Percentiles rank a stretch among this genome's conserved stretches.
These are phyloP conservation scores for Mya arenaria DNA, from an alignment of 1,140 invertebrate genomes.

Conservation along the genomic window DNA sequence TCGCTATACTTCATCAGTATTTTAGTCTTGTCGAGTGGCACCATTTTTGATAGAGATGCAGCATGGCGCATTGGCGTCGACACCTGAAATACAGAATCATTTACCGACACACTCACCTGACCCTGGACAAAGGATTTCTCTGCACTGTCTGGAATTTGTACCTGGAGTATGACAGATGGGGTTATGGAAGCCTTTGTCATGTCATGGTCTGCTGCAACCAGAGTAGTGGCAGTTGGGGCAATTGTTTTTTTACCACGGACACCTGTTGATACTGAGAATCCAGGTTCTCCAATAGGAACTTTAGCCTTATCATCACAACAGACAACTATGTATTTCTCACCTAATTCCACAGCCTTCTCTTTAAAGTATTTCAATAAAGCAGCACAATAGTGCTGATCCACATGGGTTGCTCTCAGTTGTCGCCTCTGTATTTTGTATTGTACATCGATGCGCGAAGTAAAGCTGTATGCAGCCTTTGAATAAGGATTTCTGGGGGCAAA, in stretches of 20 bases:
- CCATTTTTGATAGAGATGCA: neutral
- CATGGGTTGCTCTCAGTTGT: conserved; percentile 8
- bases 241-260: conserved; percentile 25
- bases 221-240: neutral
- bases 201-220: conserved; percentile 45
- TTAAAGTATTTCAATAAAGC: conserved; percentile 42
- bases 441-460: neutral
- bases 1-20: neutral
- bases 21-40: neutral
- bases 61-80: conserved; percentile 17
- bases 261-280: conserved; percentile 27
- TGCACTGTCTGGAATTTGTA: conserved; percentile 3
- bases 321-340: neutral
- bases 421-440: conserved; percentile 34
- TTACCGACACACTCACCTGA: neutral
- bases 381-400: conserved; percentile 37
- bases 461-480: neutral
- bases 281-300: conserved; percentile 3
- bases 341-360: conserved; percentile 21
- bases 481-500: conserved; percentile 18
- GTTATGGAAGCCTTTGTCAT: neutral
- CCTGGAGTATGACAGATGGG: neutral
- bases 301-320: conserved; percentile 45
- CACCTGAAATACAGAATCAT: conserved; percentile 36
- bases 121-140: conserved; percentile 11